Percentiles rank a stretch among this genome's conserved stretches.
Evolutionary conservation across 2,888 invertebrate genomes (phyloP).

Genomic region (Sympetrum striolatum): DNA sequence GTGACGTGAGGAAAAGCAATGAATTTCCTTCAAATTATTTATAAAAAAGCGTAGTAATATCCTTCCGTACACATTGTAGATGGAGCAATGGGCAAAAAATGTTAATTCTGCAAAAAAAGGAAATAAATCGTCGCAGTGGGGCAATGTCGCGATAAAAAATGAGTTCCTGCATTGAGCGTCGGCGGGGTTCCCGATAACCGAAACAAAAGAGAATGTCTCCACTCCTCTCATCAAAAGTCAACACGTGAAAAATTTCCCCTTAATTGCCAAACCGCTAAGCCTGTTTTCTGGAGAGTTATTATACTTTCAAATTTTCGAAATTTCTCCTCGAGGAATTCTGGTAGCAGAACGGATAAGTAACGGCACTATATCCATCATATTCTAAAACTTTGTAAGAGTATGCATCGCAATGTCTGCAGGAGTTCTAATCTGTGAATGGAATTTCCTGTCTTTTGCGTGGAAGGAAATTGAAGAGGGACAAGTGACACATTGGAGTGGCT

Average conservation of each 20-base stretch:
- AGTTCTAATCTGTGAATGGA: too few relatives aligned
- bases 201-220: background rate
- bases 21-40: background rate
- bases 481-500: too few relatives aligned
- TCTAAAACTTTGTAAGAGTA: too few relatives aligned
- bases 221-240: background rate
- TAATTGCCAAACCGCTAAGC: background rate
- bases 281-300: background rate
- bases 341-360: too few relatives aligned
- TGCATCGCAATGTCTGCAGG: too few relatives aligned
- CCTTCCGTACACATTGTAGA: background rate
- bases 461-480: too few relatives aligned
- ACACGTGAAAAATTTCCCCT: background rate
- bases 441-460: too few relatives aligned
- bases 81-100: background rate
- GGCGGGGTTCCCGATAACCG: background rate
- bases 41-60: background rate
- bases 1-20: too few relatives aligned
- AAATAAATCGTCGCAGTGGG: background rate
- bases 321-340: background rate
- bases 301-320: background rate
- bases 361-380: too few relatives aligned
- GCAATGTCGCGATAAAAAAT: background rate
- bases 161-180: background rate
- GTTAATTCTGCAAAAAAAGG: background rate